Base-by-base conservation (phyloP, 2,797 vertebrate species). In the Orientallactaga sibirica region DNA sequence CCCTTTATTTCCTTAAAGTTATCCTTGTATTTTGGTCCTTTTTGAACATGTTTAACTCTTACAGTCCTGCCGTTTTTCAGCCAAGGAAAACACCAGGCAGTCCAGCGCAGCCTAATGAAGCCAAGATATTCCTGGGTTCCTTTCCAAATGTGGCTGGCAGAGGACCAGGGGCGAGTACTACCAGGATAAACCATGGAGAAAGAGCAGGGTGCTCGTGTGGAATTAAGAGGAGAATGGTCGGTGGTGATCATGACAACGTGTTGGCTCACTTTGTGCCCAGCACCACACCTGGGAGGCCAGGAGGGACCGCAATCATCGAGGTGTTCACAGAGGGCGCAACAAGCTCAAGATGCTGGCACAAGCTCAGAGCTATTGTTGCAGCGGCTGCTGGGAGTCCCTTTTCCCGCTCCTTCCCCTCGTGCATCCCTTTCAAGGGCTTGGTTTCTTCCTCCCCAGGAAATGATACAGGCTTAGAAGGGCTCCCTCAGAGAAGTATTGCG, bases 41-140 rank as follows among this genome's bases (percentile, higher is more conserved):
- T 61, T 11, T 67, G 80, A 22, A 75, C 27, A 22, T 12, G 27
- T 48, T 91, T 93, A 93, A 91, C 84, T 52, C 55, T 80, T 91
- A 61, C 20, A 33, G 80, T 82, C 64, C 58, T 55, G 27, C 8
- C 41, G 52, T n/a, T 29, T 41, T 27, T 3, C 86, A 92, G 71
- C 76, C 33, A 43, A 2, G 29, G 15, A 27, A 43, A 73, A 67
- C 11, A 7, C 7, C 41, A 7, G 25, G n/a, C 7, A 24, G 68
- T n/a, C 66, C 43, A 3, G 58, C 3, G 0, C 16, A 81, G 78
- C 41, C 61, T 78, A 15, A n/a, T 2, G 20, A 64, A 73, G 25
- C 19, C 5, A 8, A 67, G 68, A 41, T 5, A 1, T 1, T 1
- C 12, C 61, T 16, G 55, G 25, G 29, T 48, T 66, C 16, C 75